phyloP scores from a whole-genome alignment of 2,797 vertebrate species.

The Psittacula derbiana region DNA sequence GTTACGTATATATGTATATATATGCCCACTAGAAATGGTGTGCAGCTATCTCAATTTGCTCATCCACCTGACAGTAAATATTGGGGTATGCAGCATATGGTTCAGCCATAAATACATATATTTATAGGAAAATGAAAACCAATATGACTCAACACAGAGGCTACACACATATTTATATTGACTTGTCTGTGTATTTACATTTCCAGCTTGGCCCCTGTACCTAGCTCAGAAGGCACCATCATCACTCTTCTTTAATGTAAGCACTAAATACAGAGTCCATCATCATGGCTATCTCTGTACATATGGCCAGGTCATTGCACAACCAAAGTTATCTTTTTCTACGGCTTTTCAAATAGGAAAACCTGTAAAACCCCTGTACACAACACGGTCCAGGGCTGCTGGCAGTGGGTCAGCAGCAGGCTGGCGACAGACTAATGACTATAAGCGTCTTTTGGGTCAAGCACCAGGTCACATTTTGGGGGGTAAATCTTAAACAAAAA shows the following conservation, averaged over 20 bases:
- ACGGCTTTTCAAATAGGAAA: background rate
- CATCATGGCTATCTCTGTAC: background rate
- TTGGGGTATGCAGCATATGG: background rate
- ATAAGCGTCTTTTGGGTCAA: background rate
- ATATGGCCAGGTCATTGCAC: background rate
- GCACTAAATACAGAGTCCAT: background rate
- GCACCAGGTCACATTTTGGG: background rate
- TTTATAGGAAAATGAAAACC: background rate
- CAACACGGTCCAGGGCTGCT: background rate
- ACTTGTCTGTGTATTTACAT: background rate
- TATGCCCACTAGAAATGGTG: background rate
- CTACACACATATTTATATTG: background rate
- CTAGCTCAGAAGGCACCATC: background rate
- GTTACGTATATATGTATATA: too few species aligned
- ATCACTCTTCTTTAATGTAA: background rate
- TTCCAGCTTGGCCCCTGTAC: background rate
- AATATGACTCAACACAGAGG: background rate
- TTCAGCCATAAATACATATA: background rate
- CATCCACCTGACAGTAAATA: background rate
- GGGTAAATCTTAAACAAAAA: conserved; percentile 9
- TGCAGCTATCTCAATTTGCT: background rate
- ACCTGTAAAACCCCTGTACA: background rate
- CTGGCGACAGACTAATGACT: background rate
- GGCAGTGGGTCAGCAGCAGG: background rate
- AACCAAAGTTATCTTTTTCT: background rate